Evolutionary conservation across 2,113 vertebrate species (phyloP).

Genomic region (Rhizomys pruinosus): DNA sequence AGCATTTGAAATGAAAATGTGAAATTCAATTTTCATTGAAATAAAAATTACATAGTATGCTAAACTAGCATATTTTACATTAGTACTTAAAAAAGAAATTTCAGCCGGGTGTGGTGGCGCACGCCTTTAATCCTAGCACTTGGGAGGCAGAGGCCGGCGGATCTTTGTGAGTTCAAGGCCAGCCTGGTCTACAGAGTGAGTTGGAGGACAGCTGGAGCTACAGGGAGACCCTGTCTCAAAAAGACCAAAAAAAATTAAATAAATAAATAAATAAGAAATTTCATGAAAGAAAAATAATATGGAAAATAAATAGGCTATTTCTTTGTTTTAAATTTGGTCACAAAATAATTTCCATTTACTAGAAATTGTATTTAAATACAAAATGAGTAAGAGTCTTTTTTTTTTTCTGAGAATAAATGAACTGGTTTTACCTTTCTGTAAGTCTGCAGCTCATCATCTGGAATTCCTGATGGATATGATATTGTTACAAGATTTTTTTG

Average conservation of each 20-base stretch:
- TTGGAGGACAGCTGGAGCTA: no score
- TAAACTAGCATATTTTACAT: slow-evolving; percentile 29
- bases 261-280: no score
- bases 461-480: slow-evolving; percentile 92
- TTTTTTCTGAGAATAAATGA: not conserved
- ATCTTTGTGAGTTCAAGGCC: no score
- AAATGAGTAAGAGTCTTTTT: not conserved
- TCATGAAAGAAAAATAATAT: slow-evolving; percentile 41
- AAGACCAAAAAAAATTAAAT: no score
- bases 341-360: slow-evolving; percentile 39
- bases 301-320: slow-evolving; percentile 6
- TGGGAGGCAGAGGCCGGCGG: no score
- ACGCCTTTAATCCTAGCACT: no score
- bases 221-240: no score
- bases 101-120: no score
- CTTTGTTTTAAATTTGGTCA: slow-evolving; percentile 33
- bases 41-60: not conserved
- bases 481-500: slow-evolving; percentile 89
- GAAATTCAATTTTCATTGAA: no score
- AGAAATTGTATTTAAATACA: slow-evolving; percentile 3
- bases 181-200: no score
- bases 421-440: slow-evolving; percentile 88
- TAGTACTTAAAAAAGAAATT: not conserved
- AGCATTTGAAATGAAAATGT: slow-evolving; percentile 54
- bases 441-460: slow-evolving; percentile 90